phyloP scores from a whole-genome alignment of 1,140 invertebrate species.

The Tetraneura akinire region DNA sequence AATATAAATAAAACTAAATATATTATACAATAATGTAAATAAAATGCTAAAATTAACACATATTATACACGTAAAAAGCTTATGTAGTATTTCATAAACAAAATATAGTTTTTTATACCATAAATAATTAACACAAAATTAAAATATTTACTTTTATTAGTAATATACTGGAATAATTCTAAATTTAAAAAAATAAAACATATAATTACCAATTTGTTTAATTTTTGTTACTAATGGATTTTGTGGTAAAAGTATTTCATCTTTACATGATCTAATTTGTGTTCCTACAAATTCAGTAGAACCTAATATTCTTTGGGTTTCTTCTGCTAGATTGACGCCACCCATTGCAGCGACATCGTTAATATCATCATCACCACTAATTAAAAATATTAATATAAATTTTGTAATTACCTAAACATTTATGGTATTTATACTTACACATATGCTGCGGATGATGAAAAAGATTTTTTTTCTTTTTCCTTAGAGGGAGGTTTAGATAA shows the following conservation, averaged over 20 bases:
- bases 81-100: too few species aligned
- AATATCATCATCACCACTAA: constrained; percentile 87
- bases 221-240: constrained; percentile 77
- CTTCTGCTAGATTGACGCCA: constrained; percentile 96
- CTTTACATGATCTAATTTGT: constrained; percentile 93
- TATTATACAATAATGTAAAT: too few species aligned
- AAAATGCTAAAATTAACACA: too few species aligned
- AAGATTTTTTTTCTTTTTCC: constrained; percentile 54
- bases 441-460: constrained; percentile 55
- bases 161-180: background rate
- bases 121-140: too few species aligned
- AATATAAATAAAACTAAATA: too few species aligned
- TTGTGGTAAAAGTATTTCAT: constrained; percentile 86
- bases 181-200: constrained; percentile 14
- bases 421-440: constrained; percentile 52
- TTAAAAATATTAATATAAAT: background rate
- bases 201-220: constrained; percentile 69
- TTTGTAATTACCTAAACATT: background rate
- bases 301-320: constrained; percentile 91
- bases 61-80: too few species aligned
- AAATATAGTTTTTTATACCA: too few species aligned
- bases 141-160: too few species aligned
- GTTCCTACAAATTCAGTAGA: constrained; percentile 94
- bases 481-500: constrained; percentile 53
- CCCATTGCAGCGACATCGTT: constrained; percentile 99